These are phyloP conservation scores for Euura saliciscinereae DNA, from an alignment of 1,140 invertebrate genomes.

Conservation along the genomic window DNA sequence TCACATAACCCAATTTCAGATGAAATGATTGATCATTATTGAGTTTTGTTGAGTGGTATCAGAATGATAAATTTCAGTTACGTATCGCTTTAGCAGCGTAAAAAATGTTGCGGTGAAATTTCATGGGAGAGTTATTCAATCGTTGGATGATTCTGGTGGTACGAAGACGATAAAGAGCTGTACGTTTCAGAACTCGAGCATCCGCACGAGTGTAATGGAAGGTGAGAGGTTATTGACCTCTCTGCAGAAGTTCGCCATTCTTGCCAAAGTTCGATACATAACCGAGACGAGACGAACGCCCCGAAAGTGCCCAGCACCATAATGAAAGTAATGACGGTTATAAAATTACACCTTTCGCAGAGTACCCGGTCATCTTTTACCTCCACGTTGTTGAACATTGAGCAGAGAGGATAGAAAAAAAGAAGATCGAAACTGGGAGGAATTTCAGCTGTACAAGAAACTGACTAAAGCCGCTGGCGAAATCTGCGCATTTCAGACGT, in stretches of 20 bases:
- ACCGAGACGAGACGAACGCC: not conserved
- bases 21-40: too few species aligned
- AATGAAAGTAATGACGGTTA: conserved; percentile 7
- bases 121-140: not conserved
- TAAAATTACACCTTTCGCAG: not conserved
- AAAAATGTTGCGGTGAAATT: too few species aligned
- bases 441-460: too few species aligned
- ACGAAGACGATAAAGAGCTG: not conserved
- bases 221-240: not conserved
- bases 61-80: too few species aligned
- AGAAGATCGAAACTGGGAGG: too few species aligned
- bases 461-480: too few species aligned
- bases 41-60: too few species aligned
- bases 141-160: not conserved
- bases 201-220: not conserved
- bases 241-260: not conserved
- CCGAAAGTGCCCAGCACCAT: conserved; percentile 4
- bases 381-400: not conserved
- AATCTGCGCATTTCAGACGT: too few species aligned
- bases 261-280: conserved; percentile 1
- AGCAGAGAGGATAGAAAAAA: not conserved
- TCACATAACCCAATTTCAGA: too few species aligned
- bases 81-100: too few species aligned
- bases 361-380: not conserved
- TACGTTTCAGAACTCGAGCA: conserved; percentile 1